Evolutionary conservation across 2,797 vertebrate species (phyloP).

Genomic region (Pangasius macronema): DNA sequence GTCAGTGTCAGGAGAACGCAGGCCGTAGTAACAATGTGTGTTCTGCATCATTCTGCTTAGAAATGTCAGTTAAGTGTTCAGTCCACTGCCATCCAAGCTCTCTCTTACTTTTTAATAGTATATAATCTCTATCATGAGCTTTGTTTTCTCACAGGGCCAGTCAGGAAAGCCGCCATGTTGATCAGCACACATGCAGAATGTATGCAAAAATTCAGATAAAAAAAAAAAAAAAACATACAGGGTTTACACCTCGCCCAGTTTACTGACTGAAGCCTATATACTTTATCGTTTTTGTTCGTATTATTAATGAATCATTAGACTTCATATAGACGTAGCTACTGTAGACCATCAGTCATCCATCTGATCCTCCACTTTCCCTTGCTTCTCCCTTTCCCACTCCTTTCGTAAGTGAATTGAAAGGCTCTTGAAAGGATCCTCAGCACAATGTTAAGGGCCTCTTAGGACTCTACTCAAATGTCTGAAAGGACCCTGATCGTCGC

Average conservation of each 20-base stretch:
- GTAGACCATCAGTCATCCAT: background rate
- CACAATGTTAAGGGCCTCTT: constrained; percentile 67
- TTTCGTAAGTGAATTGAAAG: constrained; percentile 60
- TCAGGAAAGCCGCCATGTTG: background rate
- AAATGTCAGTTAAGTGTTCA: background rate
- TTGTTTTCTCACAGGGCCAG: background rate
- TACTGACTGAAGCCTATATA: background rate
- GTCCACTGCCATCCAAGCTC: background rate
- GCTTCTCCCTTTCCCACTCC: constrained; percentile 43
- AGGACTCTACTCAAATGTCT: constrained; percentile 70
- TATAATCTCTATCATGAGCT: background rate
- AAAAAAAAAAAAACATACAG: background rate
- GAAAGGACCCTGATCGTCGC: constrained; percentile 69
- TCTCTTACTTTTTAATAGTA: background rate
- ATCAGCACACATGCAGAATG: background rate
- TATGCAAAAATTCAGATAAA: background rate
- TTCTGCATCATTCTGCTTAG: background rate
- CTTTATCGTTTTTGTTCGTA: background rate
- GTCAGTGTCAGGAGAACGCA: background rate
- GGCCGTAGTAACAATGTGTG: background rate
- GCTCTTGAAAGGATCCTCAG: constrained; percentile 63
- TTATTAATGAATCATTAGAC: background rate
- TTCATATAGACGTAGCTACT: background rate
- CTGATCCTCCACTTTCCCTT: constrained; percentile 39
- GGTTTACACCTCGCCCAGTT: background rate